Conservation (phyloP, 1,140 invertebrate species). For the Leptinotarsa defecta region DNA sequence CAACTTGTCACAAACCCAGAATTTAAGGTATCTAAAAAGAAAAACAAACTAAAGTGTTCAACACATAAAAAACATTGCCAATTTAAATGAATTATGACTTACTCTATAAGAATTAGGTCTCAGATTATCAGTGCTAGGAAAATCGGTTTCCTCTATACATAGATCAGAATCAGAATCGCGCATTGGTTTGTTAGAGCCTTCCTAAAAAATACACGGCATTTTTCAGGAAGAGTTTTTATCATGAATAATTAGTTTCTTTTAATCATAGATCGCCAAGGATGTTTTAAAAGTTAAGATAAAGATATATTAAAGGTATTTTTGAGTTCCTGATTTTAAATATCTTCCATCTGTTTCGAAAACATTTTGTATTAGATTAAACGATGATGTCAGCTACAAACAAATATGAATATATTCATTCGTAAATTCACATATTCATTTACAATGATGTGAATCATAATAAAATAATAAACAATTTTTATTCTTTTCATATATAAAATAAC, state of each 20-base stretch:
- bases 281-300: too few species aligned
- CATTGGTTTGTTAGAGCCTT: conserved; percentile 65
- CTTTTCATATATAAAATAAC: too few species aligned
- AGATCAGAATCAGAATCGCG: conserved; percentile 84
- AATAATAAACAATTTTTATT: too few species aligned
- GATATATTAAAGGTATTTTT: too few species aligned
- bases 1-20: conserved; percentile 1
- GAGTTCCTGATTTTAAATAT: too few species aligned
- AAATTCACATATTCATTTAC: too few species aligned
- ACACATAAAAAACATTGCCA: not conserved
- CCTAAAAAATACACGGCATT: conserved; percentile 57
- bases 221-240: not conserved
- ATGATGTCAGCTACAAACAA: too few species aligned
- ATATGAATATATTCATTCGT: too few species aligned
- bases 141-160: conserved; percentile 74
- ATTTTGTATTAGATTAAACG: too few species aligned
- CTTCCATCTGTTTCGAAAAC: too few species aligned
- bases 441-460: too few species aligned
- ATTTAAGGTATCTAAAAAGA: conserved; percentile 13
- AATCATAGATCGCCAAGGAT: not conserved
- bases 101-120: conserved; percentile 41
- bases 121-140: conserved; percentile 33
- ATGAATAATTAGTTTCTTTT: conserved; percentile 1
- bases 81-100: conserved; percentile 29
- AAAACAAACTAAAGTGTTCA: conserved; percentile 18